A percentile compares a stretch with the other conserved stretches of the same genome.
Conservation (phyloP, 2,797 vertebrate species). For the Tympanoctomys barrerae region DNA sequence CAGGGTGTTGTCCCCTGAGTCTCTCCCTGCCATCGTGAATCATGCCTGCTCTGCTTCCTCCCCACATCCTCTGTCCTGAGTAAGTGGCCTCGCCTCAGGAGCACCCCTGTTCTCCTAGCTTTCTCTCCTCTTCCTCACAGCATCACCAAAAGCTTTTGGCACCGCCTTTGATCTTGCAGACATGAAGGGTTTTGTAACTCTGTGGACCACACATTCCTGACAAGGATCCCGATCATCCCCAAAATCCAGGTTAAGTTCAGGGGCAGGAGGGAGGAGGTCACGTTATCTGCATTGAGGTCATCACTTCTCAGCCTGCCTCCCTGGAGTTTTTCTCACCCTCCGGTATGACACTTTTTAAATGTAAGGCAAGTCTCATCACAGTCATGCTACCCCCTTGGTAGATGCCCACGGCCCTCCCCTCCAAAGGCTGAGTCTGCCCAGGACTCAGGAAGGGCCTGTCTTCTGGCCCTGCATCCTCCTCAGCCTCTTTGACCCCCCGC, state of each 20-base stretch:
- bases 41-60: too few species aligned
- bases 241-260: neutral
- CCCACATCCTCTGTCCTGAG: neutral
- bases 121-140: neutral
- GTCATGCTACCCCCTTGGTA: neutral
- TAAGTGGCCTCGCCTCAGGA: neutral
- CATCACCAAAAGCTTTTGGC: neutral
- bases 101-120: neutral
- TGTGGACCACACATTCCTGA: neutral
- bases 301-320: neutral
- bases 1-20: neutral
- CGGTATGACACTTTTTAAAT: too few species aligned
- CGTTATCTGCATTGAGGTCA: neutral
- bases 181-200: neutral
- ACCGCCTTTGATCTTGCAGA: neutral
- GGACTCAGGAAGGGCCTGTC: neutral
- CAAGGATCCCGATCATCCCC: neutral
- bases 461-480: too few species aligned
- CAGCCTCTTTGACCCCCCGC: too few species aligned
- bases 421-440: neutral
- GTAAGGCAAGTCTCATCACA: neutral
- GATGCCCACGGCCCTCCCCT: neutral
- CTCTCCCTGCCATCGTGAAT: neutral
- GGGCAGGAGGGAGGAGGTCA: neutral
- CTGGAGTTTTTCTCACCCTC: too few species aligned